Evolutionary conservation across 2,888 invertebrate species (phyloP).

Genomic region (Diogma glabrata): DNA sequence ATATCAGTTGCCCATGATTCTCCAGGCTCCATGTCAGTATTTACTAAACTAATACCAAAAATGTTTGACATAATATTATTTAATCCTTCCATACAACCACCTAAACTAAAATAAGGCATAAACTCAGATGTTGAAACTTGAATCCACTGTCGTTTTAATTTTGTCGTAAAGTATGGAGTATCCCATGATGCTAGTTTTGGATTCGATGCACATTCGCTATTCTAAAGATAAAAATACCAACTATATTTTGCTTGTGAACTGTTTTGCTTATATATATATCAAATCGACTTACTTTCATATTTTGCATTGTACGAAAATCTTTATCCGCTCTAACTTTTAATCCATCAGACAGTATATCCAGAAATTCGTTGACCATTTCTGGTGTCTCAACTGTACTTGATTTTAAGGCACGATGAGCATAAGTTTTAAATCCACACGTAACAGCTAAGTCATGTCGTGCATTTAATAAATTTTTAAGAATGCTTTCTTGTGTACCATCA

Average conservation of each 20-base stretch:
- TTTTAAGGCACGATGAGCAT: slow-evolving; percentile 77
- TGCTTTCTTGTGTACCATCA: slow-evolving; percentile 58
- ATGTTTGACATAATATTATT: slow-evolving; percentile 73
- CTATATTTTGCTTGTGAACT: no score
- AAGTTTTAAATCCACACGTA: slow-evolving; percentile 81
- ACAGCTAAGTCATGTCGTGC: slow-evolving; percentile 69
- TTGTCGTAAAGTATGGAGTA: slow-evolving; percentile 70
- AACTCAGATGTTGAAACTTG: slow-evolving; percentile 61
- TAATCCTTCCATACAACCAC: slow-evolving; percentile 95
- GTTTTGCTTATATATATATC: no score
- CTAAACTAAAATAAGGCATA: slow-evolving; percentile 80
- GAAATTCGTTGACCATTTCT: slow-evolving; percentile 64
- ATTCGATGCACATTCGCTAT: slow-evolving; percentile 24
- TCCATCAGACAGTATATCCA: slow-evolving; percentile 61
- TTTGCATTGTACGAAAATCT: slow-evolving; percentile 67
- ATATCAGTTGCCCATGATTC: slow-evolving; percentile 86
- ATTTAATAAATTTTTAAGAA: slow-evolving; percentile 59
- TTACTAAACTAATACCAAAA: slow-evolving; percentile 67
- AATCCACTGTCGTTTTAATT: slow-evolving; percentile 58
- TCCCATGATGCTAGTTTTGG: slow-evolving; percentile 63
- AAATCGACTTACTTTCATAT: slow-evolving; percentile 54
- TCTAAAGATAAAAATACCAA: slow-evolving; percentile 22
- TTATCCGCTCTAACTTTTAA: slow-evolving; percentile 53
- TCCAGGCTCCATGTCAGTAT: slow-evolving; percentile 58
- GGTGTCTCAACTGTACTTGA: slow-evolving; percentile 80